Base-by-base conservation (phyloP, 2,797 vertebrate genomes). In the Spatula versicolor region DNA sequence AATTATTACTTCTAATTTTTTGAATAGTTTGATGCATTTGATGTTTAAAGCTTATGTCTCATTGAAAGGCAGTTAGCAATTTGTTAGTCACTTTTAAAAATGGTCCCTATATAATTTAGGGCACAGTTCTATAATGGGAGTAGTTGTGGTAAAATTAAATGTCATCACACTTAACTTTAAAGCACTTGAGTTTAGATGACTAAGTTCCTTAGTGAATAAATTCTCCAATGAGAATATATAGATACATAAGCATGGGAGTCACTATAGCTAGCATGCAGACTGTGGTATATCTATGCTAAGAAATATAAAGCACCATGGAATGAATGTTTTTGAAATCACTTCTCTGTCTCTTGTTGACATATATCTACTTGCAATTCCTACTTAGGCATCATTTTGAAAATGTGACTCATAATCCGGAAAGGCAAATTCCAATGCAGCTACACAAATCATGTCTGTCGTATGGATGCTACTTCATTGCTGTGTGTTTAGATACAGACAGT, bases 1-100 rank as follows among this genome's bases (percentile, higher is more conserved):
- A 85, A 86, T 72, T 33, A 41, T n/a, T 78, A 58, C 20, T 77
- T 87, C 25, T 22, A 26, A 54, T 72, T 86, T 75, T 89, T 77
- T 77, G 2, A 73, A 31, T 58, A 62, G 31, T 78, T 76, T 78
- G 46, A 94, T 43, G 25, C 11, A 81, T 72, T 75, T 0, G 0
- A 66, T 39, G n/a, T 9, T 71, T 90, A 91, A 78, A 18, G 9
- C 4, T 73, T 72, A 37, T 1, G 9, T 33, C 30, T 91, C 66
- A 48, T 9, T 81, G 64, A 58, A 93, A 83, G 25, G 28, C 6
- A 1, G 63, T 78, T 81, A 87, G 54, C 16, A 66, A 75, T 13
- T 9, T 46, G 11, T 88, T 87, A 91, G 64, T 71, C 69, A 91
- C 21, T 94, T 87, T 83, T 52, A 26, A 46, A 95, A 94, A 63